Evolutionary conservation across 2,797 vertebrate species (phyloP), one percentile per base, ranked within the genome.

Genomic region (Eleutherodactylus coqui): DNA sequence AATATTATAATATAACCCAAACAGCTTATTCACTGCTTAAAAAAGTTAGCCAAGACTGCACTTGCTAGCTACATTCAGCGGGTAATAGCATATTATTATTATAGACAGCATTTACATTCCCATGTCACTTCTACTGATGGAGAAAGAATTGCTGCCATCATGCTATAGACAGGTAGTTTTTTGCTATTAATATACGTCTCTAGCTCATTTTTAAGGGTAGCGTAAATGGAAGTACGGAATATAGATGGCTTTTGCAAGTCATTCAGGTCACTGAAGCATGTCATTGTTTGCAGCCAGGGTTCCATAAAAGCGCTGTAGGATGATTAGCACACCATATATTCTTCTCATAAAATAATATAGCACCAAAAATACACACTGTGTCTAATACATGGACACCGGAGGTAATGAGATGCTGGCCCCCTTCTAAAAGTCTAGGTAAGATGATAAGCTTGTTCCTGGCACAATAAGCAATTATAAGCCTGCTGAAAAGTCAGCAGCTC

Each of bases 191-290:
- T 94, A 92, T 93, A 93, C 92, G 93, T 94, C 92, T 94, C 90
- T 92, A 91, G 92, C 88, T 93, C 91, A 92, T 93, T 93, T 94
- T 95, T 94, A 94, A 94, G 93, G 92, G 91, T 93, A 93, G 92
- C 83, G 0, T 93, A 95, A 94, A 93, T 93, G 93, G 94, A 92
- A 93, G 88, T 88, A 90, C 92, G 93, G 94, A 95, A 94, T 95
- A 93, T 93, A 94, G 94, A 95, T 95, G 91, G 92, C 93, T 93
- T 95, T 92, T 92, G 91, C 93, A 93, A 95, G 94, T 93, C 93
- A 94, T 92, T 93, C 93, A 90, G 89, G 90, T 92, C 92, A 92
- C 91, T 93, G 94, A 93, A 94, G 94, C 94, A 93, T 94, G 91
- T 94, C 93, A 95, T 94, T 95, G 93, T 95, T 94, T 95, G 94